A percentile compares a stretch with the other conserved stretches of the same genome.
These are phyloP conservation scores for Andrena camellia DNA, from an alignment of 2,888 invertebrate genomes.

Conservation along the genomic window DNA sequence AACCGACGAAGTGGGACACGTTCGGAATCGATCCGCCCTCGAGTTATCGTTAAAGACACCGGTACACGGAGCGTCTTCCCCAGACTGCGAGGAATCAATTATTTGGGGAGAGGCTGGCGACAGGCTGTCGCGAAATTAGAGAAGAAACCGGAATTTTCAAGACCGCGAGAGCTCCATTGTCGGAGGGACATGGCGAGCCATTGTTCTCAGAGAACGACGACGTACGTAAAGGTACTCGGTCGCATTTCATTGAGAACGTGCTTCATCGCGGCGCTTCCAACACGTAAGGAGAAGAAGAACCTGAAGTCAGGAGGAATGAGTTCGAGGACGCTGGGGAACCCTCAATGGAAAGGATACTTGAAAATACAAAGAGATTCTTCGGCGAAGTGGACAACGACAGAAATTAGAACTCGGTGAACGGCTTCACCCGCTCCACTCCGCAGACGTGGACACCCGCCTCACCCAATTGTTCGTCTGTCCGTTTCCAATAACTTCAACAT, in stretches of 20 bases:
- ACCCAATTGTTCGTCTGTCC: not conserved
- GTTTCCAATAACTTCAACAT: not conserved
- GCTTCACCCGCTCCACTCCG: constrained; percentile 12
- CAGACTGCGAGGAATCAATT: not conserved
- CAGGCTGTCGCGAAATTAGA: too few species aligned
- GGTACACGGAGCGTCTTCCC: not conserved
- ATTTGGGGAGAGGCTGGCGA: not conserved
- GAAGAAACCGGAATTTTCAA: not conserved
- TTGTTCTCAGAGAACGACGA: not conserved
- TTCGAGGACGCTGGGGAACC: constrained; percentile 18
- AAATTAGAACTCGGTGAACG: constrained; percentile 58
- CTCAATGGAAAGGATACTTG: constrained; percentile 41
- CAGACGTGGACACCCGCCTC: not conserved
- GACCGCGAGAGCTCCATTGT: not conserved
- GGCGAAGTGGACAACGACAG: constrained; percentile 29
- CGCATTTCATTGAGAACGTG: constrained; percentile 48
- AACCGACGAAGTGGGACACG: constrained; percentile 40
- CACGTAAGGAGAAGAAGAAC: constrained; percentile 20
- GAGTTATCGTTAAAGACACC: constrained; percentile 5
- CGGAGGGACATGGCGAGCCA: not conserved
- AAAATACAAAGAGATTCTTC: constrained; percentile 41
- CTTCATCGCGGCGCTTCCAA: constrained; percentile 13
- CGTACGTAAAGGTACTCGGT: constrained; percentile 13
- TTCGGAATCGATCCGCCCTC: constrained; percentile 33
- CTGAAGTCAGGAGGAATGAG: not conserved